A percentile compares a stretch with the other conserved stretches of the same genome.
Evolutionary conservation across 1,140 invertebrate genomes (phyloP).

Genomic region (Holcopasites calliopsidis): DNA sequence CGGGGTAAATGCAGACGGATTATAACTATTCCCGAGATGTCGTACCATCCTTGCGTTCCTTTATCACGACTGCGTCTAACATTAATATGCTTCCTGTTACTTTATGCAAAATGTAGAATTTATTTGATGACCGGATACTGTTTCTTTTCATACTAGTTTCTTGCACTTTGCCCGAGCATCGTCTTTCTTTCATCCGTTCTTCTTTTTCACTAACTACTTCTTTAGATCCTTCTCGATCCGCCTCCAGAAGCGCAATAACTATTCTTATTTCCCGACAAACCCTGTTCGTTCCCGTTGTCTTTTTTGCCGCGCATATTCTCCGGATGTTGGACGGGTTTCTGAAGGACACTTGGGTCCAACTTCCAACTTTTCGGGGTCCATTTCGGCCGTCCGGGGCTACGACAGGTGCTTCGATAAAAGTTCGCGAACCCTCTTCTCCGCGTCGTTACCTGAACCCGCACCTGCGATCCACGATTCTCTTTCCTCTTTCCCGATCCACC

Average conservation of each 20-base stretch:
- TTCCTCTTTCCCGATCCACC: neutral
- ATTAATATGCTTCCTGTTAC: neutral
- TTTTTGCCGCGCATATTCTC: constrained; percentile 4
- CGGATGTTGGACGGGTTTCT: constrained; percentile 23
- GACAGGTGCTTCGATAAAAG: constrained; percentile 49
- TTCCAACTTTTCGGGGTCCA: constrained; percentile 49
- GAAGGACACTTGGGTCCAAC: constrained; percentile 27
- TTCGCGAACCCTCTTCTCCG: constrained; percentile 36
- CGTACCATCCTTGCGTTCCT: neutral
- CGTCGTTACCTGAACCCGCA: constrained; percentile 38
- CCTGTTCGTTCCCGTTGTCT: constrained; percentile 34
- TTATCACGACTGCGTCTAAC: neutral
- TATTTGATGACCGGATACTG: neutral
- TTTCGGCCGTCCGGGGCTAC: constrained; percentile 10
- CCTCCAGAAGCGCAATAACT: constrained; percentile 47
- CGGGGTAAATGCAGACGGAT: constrained; percentile 11
- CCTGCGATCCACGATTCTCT: constrained; percentile 34
- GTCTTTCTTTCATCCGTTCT: neutral
- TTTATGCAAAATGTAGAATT: neutral
- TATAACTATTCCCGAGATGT: constrained; percentile 17
- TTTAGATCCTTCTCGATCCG: constrained; percentile 12
- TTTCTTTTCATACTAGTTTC: constrained; percentile 22
- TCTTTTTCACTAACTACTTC: constrained; percentile 8
- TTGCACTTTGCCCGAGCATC: constrained; percentile 1
- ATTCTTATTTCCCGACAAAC: constrained; percentile 49